Base-by-base conservation (phyloP, 2,888 invertebrate species). In the Spilosoma lubricipeda region DNA sequence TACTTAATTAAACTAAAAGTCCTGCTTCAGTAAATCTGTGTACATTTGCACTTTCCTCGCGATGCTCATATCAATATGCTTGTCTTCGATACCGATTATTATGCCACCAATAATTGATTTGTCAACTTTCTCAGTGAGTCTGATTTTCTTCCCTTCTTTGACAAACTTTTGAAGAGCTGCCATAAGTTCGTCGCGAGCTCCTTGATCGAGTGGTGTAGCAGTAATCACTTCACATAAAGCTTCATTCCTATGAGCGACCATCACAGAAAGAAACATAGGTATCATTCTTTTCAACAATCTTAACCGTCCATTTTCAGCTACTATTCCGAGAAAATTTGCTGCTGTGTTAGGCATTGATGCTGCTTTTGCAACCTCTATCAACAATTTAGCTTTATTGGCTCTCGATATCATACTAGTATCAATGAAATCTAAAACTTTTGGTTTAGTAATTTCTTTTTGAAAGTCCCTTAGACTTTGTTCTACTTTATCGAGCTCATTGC, bases 221-320 rank as follows among this genome's bases (percentile, higher is more conserved):
- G 94, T 94, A 70, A 94, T 94, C 0, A 94, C 93, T 79, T 94
- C 94, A 75, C 94, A 94, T 1, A 92, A 80, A 3, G 93, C 92
- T 69, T 94, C 92, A 30, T 94, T 93, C 59, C 93, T 90, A 74
- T 95, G 93, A 0, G 94, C 94, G 8, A 92, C 90, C 95, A 95
- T 94, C 2, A 94, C 90, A 0, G 84, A 74, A 0, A 89, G 83
- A 77, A 92, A 94, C 87, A 91, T 86, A 18, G 66, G 90, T 45
- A 94, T 90, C 88, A 95, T 94, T 39, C 89, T 89, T 59, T 85
- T 85, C 23, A 94, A 83, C 74, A 87, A 77, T 80, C 93, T 94
- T 27, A 95, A 78, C 15, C 95, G 89, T 3, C 93, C 93, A 74
- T 95, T 95, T 84, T 94, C 93, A 65, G 94, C 93, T 2, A 94